phyloP scores from a whole-genome alignment of 1,140 invertebrate genomes.

The Tetramorium alpestre region DNA sequence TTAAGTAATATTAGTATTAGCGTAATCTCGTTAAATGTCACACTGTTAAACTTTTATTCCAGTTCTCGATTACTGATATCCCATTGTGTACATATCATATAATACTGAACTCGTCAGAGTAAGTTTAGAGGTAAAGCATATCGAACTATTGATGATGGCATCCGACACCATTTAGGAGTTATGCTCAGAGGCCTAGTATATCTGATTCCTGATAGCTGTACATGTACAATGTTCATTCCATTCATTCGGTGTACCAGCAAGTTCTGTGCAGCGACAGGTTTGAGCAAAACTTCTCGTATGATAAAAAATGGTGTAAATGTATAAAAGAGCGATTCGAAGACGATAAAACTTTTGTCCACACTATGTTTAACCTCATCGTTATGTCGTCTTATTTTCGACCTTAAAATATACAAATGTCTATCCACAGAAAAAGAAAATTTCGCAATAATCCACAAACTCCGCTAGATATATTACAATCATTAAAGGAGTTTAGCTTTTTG shows the following conservation, averaged over 20 bases:
- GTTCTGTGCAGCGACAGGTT: conserved; percentile 41
- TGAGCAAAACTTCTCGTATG: conserved; percentile 71
- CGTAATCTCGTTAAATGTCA: conserved; percentile 24
- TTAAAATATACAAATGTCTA: conserved; percentile 49
- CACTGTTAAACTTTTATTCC: conserved; percentile 15
- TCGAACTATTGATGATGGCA: conserved; percentile 60
- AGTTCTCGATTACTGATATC: conserved; percentile 5
- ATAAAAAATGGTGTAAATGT: conserved; percentile 81
- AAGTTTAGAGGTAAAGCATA: conserved; percentile 54
- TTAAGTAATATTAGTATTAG: conserved; percentile 17
- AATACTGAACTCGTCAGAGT: conserved; percentile 38
- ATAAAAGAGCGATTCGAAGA: conserved; percentile 76
- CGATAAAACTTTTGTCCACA: conserved; percentile 72
- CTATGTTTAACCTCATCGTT: conserved; percentile 34
- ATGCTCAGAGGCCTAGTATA: conserved; percentile 47
- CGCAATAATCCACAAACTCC: background rate
- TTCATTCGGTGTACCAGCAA: background rate
- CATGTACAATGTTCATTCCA: conserved; percentile 15
- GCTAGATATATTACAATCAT: conserved; percentile 43
- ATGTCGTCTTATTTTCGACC: conserved; percentile 35
- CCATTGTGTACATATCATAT: conserved; percentile 17
- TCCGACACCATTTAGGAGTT: conserved; percentile 39
- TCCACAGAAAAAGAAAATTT: conserved; percentile 30
- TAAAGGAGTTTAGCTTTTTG: conserved; percentile 1
- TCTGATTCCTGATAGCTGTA: background rate